Percentiles rank a stretch among this genome's conserved stretches.
Evolutionary conservation across 2,888 invertebrate species (phyloP).

Genomic region (Antitype chi): DNA sequence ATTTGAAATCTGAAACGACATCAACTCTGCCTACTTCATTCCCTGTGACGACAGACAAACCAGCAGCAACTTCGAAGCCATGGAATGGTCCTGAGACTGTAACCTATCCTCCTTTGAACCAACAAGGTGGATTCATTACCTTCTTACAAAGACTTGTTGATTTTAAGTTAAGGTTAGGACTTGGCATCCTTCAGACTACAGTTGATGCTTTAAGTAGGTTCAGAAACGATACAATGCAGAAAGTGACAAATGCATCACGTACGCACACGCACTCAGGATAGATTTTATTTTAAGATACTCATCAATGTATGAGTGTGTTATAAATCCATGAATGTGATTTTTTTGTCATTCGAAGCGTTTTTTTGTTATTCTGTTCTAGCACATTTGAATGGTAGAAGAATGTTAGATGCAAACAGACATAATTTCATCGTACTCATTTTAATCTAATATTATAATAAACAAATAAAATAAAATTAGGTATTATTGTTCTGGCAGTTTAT

Average conservation of each 20-base stretch:
- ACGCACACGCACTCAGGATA: slow-evolving; percentile 56
- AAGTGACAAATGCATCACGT: slow-evolving; percentile 78
- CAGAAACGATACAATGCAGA: slow-evolving; percentile 85
- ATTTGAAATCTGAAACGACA: slow-evolving; percentile 81
- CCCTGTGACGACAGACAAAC: slow-evolving; percentile 69
- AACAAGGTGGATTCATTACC: slow-evolving; percentile 88
- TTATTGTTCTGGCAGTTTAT: neutral
- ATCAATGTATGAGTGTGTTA: slow-evolving; percentile 15
- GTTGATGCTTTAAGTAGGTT: slow-evolving; percentile 92
- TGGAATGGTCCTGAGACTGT: slow-evolving; percentile 78
- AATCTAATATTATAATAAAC: too few relatives aligned
- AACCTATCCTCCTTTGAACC: slow-evolving; percentile 83
- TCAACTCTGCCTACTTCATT: slow-evolving; percentile 80
- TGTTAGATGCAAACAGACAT: neutral
- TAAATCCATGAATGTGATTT: slow-evolving; percentile 14
- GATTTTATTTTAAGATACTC: slow-evolving; percentile 5
- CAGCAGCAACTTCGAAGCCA: slow-evolving; percentile 67
- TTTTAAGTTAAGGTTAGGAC: slow-evolving; percentile 92
- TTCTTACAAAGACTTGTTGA: slow-evolving; percentile 92
- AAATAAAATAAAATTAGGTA: neutral
- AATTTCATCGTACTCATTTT: slow-evolving; percentile 5
- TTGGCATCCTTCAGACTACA: slow-evolving; percentile 92
- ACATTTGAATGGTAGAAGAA: slow-evolving; percentile 31
- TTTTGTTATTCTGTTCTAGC: slow-evolving; percentile 8
- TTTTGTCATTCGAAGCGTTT: slow-evolving; percentile 11